Percentiles rank a stretch among this genome's conserved stretches.
Evolutionary conservation across 2,113 vertebrate species (phyloP).

Genomic region (Pycnonotus jocosus): DNA sequence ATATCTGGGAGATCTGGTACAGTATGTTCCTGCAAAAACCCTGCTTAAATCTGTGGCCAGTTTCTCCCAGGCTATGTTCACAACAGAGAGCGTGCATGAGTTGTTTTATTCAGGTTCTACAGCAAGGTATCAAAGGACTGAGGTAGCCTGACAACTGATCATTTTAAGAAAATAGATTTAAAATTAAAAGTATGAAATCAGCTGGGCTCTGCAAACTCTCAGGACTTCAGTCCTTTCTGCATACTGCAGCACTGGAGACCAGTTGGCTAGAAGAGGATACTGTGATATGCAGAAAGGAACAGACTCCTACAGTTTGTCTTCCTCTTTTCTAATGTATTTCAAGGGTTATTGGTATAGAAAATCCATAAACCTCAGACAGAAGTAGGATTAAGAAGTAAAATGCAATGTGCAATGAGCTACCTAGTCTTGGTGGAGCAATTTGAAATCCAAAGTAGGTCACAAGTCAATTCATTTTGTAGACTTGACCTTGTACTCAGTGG

Average conservation of each 20-base stretch:
- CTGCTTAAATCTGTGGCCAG: constrained; percentile 21
- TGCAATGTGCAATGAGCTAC: not conserved
- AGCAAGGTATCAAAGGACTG: not conserved
- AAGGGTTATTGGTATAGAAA: not conserved
- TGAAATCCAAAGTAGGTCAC: constrained; percentile 20
- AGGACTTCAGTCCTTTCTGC: not conserved
- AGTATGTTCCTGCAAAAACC: constrained; percentile 46
- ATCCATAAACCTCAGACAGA: not conserved
- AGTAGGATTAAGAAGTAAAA: not conserved
- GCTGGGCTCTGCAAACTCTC: not conserved
- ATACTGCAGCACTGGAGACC: not conserved
- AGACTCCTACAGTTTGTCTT: not conserved
- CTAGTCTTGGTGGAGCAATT: not conserved
- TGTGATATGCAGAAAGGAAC: not conserved
- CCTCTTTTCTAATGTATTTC: not conserved
- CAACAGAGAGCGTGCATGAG: not conserved
- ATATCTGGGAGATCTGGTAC: constrained; percentile 57
- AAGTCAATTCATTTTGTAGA: constrained; percentile 7
- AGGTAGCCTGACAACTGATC: not conserved
- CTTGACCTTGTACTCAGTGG: constrained; percentile 56
- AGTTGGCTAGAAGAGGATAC: not conserved
- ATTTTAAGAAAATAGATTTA: not conserved
- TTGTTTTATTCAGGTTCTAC: constrained; percentile 1
- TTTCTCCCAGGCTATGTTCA: not conserved
- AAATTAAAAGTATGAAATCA: not conserved